Evolutionary conservation across 2,797 vertebrate genomes (phyloP).

Genomic region (Heliangelus exortis): DNA sequence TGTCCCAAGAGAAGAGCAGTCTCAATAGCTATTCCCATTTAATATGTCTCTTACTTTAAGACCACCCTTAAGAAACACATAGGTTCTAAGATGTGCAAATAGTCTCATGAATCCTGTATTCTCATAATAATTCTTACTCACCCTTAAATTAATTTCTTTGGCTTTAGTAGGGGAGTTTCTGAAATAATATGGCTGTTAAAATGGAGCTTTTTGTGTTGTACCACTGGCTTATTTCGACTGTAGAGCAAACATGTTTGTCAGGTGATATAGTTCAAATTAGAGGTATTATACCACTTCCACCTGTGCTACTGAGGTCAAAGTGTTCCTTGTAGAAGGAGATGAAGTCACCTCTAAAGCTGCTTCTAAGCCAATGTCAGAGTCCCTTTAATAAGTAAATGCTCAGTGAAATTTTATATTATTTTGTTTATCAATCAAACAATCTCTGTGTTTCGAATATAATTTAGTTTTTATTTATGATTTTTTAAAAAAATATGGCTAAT

Average conservation of each 20-base stretch:
- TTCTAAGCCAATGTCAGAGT: neutral
- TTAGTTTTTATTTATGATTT: constrained; percentile 6
- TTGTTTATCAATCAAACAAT: constrained; percentile 22
- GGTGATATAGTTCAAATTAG: neutral
- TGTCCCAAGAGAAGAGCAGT: neutral
- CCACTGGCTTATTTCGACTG: neutral
- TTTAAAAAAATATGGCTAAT: neutral
- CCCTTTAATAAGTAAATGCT: neutral
- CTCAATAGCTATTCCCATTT: neutral
- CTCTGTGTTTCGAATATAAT: neutral
- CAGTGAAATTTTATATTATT: constrained; percentile 12
- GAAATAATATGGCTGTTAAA: neutral
- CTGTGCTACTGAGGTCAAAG: neutral
- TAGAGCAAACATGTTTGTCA: neutral
- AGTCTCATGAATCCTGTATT: neutral
- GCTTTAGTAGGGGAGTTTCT: neutral
- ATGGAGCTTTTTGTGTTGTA: neutral
- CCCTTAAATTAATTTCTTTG: neutral
- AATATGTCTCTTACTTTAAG: neutral
- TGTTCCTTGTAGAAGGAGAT: neutral
- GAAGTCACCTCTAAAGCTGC: neutral
- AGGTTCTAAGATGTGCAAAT: neutral
- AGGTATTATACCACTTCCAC: neutral
- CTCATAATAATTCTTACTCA: neutral
- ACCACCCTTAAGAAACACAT: neutral